These are phyloP conservation scores for Catocala nupta DNA, from an alignment of 2,888 invertebrate genomes.

Conservation along the genomic window DNA sequence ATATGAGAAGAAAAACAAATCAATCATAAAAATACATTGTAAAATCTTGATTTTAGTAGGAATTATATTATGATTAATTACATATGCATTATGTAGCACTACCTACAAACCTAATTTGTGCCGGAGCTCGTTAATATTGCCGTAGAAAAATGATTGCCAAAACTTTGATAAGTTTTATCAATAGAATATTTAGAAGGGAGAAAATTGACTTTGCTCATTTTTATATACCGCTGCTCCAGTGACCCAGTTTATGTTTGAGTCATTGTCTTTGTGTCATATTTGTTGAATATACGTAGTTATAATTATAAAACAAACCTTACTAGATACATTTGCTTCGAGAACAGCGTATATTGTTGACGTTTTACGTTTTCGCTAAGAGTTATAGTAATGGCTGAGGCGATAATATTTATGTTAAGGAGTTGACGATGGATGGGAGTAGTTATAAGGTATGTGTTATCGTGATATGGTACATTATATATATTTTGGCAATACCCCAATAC, in stretches of 20 bases:
- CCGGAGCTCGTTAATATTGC: not conserved
- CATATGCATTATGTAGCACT: not conserved
- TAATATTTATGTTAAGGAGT: constrained; percentile 38
- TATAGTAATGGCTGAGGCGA: constrained; percentile 32
- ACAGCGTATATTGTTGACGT: not conserved
- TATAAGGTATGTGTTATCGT: constrained; percentile 41
- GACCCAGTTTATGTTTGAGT: constrained; percentile 63
- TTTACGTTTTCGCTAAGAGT: not conserved
- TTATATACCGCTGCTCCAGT: constrained; percentile 56
- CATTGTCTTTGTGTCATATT: constrained; percentile 53
- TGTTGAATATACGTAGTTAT: not conserved
- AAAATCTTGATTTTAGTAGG: no score
- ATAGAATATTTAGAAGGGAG: constrained; percentile 58
- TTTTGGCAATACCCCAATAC: not conserved
- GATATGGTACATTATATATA: not conserved
- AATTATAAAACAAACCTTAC: not conserved
- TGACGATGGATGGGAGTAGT: constrained; percentile 67
- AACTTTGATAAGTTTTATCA: constrained; percentile 63
- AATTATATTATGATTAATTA: not conserved
- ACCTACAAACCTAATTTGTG: not conserved
- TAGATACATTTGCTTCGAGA: not conserved
- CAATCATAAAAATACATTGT: no score
- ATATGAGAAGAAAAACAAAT: constrained; percentile 13
- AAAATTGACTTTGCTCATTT: constrained; percentile 28
- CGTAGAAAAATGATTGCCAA: constrained; percentile 18